phyloP scores from a whole-genome alignment of 2,888 invertebrate genomes.

The Ctena decussata region DNA sequence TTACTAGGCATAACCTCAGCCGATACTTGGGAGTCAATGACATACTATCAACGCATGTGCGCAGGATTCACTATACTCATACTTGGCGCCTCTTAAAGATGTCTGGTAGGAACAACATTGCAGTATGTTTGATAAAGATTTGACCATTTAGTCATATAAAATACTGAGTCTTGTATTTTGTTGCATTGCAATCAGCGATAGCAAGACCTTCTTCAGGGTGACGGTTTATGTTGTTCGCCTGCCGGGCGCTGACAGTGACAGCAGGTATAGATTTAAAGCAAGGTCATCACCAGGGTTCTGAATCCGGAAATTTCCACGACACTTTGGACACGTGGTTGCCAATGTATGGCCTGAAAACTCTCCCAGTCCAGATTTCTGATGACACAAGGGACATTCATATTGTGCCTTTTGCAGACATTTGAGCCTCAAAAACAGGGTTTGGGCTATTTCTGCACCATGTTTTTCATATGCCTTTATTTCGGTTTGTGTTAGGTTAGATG shows the following conservation, averaged over 20 bases:
- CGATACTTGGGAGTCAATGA: no score
- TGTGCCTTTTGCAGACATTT: slow-evolving; percentile 3
- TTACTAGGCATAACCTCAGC: no score
- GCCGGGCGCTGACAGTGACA: neutral
- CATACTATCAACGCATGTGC: no score
- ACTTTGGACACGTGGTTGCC: slow-evolving; percentile 2
- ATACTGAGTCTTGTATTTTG: no score
- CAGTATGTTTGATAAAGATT: no score
- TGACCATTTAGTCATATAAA: no score
- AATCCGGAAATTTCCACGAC: neutral
- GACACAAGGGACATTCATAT: slow-evolving; percentile 6
- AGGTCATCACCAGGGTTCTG: slow-evolving; percentile 4
- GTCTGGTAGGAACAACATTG: no score
- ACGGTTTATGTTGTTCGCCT: neutral
- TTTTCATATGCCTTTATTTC: slow-evolving; percentile 13
- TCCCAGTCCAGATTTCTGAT: neutral
- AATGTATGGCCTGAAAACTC: neutral
- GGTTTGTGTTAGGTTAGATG: neutral
- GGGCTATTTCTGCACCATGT: slow-evolving; percentile 30
- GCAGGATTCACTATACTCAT: no score
- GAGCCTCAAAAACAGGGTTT: slow-evolving; percentile 8
- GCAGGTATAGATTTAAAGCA: slow-evolving; percentile 23
- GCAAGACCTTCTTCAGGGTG: neutral
- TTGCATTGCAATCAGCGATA: no score
- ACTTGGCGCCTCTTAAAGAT: no score